Evolutionary conservation across 2,797 vertebrate species (phyloP).

Genomic region (Pangasius macronema): DNA sequence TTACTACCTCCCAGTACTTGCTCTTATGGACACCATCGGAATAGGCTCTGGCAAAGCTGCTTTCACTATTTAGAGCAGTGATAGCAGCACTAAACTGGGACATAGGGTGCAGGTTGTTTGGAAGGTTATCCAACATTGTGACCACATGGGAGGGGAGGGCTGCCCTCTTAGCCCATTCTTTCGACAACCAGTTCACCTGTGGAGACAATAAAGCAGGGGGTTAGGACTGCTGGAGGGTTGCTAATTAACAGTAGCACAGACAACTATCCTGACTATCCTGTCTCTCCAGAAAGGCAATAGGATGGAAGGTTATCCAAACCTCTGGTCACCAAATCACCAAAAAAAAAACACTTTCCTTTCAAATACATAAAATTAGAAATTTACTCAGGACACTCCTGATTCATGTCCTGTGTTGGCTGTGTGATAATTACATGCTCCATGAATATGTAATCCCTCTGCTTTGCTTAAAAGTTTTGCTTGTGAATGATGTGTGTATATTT

Average conservation of each 20-base stretch:
- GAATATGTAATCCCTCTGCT: neutral
- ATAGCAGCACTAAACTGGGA: slow-evolving; percentile 94
- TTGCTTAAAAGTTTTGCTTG: neutral
- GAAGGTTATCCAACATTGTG: slow-evolving; percentile 98
- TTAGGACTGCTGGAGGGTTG: neutral
- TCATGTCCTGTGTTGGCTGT: neutral
- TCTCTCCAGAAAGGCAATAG: neutral
- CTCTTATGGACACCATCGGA: slow-evolving; percentile 88
- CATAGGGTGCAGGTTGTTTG: slow-evolving; percentile 96
- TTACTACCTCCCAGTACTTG: slow-evolving; percentile 95
- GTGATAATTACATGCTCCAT: neutral
- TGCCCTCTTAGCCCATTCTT: slow-evolving; percentile 93
- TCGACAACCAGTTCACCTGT: slow-evolving; percentile 90
- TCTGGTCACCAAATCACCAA: neutral
- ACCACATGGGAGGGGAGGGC: slow-evolving; percentile 95
- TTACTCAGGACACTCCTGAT: neutral
- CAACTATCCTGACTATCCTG: neutral
- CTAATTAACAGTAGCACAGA: neutral
- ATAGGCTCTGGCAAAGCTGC: slow-evolving; percentile 90
- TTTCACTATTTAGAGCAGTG: slow-evolving; percentile 96
- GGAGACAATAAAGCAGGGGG: neutral
- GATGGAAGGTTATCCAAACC: neutral
- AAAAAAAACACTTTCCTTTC: neutral
- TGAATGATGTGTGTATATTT: neutral
- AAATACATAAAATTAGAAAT: neutral